Evolutionary conservation across 2,888 invertebrate species (phyloP), one percentile per base, ranked within the genome.

Genomic region (Loripinus fragilis): DNA sequence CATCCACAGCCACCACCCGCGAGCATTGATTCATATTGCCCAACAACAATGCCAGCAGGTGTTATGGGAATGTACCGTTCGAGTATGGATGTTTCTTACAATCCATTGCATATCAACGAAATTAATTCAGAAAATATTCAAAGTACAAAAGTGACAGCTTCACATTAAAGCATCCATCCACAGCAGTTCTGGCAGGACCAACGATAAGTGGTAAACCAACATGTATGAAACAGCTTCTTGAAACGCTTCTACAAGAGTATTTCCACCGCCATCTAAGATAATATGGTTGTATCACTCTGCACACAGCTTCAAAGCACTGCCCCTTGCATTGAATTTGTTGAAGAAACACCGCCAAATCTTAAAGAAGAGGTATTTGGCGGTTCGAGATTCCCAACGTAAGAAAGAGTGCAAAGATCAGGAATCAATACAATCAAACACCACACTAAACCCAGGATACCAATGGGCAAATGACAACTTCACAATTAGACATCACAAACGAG

Each of bases 171-270:
- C 60, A 73, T 20, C 60, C 60, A 2, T 60, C 33, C n/a, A 60
- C 60, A 20, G 33, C 60, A 5, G 33, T 60, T 35, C 5, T 60
- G 60, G 33, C 30, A 2, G 60, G 60, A 2, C 60, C 60, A 60
- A 60, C 60, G 3, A 55, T 55, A 28, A 55, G 55, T 25, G 55
- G 55, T 10, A 55, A 55, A 55, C 28, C 55, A 17, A 55, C 60
- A 20, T 60, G 60, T 30, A 33, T 60, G 60, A 60, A 60, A 33
- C 60, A 20, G 30, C 33, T 60, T 33, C 17, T 60, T 12, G 60
- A 33, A 60, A 60, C 17, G 60, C 33, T 3, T 1, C 5, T 12
- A 60, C 60, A 60, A 60, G 30, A 33, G 28, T 60, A 20, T 60
- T 20, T 5, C 60, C 60, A 8, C 60, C 60, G 33, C 60, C 60